These are phyloP conservation scores for Trematomus bernacchii DNA, from an alignment of 2,797 vertebrate genomes.

Conservation along the genomic window DNA sequence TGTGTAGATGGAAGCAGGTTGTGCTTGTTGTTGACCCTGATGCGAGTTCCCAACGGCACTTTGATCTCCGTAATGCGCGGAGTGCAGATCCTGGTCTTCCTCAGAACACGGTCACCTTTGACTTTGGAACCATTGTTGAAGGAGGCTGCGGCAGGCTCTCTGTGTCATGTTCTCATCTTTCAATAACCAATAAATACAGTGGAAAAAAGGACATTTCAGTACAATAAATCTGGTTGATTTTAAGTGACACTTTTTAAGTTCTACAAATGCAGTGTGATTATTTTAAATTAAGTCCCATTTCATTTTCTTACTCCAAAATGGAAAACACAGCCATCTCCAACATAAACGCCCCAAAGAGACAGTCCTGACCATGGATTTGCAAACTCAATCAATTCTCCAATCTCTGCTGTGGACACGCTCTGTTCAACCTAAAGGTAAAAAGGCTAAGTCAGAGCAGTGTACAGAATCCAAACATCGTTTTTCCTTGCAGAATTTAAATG, in stretches of 20 bases:
- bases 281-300: conserved; percentile 1
- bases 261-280: background rate
- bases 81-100: conserved; percentile 39
- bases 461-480: background rate
- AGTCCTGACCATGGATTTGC: conserved; percentile 30
- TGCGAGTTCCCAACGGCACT: conserved; percentile 45
- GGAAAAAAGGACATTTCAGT: too few species aligned
- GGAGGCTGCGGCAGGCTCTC: conserved; percentile 49
- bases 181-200: background rate
- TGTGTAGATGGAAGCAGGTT: conserved; percentile 36
- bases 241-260: background rate
- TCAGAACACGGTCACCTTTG: conserved; percentile 26
- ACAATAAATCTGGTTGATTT: background rate
- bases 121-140: conserved; percentile 53
- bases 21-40: conserved; percentile 63
- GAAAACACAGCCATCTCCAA: conserved; percentile 47
- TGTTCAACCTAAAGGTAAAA: conserved; percentile 34
- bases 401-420: conserved; percentile 45
- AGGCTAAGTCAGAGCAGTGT: background rate
- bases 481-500: background rate
- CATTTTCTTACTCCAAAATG: conserved; percentile 49
- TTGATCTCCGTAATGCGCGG: conserved; percentile 39
- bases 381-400: conserved; percentile 61
- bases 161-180: conserved; percentile 59
- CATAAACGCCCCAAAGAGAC: conserved; percentile 59